Evolutionary conservation across 2,888 invertebrate genomes (phyloP).

Genomic region (Lasioglossum oenotherae): DNA sequence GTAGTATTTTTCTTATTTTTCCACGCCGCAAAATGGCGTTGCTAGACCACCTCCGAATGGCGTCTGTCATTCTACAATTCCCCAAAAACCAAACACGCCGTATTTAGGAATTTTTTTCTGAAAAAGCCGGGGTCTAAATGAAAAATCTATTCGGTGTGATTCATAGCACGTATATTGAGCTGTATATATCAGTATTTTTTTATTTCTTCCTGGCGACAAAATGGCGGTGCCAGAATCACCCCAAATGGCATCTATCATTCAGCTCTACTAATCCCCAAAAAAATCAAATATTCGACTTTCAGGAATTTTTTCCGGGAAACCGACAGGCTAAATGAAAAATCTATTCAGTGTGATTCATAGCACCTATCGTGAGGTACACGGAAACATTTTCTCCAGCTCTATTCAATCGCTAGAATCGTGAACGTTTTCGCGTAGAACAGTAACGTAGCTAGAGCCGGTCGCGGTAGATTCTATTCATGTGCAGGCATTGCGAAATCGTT

Average conservation of each 20-base stretch:
- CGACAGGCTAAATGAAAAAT: neutral
- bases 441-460: neutral
- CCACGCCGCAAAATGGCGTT: neutral
- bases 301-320: neutral
- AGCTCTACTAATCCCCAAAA: neutral
- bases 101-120: too few species aligned
- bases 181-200: too few species aligned
- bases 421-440: neutral
- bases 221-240: too few species aligned
- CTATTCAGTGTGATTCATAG: neutral
- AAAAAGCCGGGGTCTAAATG: too few species aligned
- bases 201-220: too few species aligned
- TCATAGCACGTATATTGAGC: too few species aligned
- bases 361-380: neutral
- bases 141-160: too few species aligned
- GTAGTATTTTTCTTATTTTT: neutral
- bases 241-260: neutral
- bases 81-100: too few species aligned
- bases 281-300: neutral
- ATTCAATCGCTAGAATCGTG: neutral
- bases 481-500: neutral
- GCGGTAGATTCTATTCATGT: conserved; percentile 4
- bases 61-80: too few species aligned
- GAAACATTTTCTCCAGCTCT: neutral
- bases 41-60: neutral